Percentiles rank a stretch among this genome's conserved stretches.
Evolutionary conservation across 2,888 invertebrate species (phyloP).

Genomic region (Pilophorus perplexus): DNA sequence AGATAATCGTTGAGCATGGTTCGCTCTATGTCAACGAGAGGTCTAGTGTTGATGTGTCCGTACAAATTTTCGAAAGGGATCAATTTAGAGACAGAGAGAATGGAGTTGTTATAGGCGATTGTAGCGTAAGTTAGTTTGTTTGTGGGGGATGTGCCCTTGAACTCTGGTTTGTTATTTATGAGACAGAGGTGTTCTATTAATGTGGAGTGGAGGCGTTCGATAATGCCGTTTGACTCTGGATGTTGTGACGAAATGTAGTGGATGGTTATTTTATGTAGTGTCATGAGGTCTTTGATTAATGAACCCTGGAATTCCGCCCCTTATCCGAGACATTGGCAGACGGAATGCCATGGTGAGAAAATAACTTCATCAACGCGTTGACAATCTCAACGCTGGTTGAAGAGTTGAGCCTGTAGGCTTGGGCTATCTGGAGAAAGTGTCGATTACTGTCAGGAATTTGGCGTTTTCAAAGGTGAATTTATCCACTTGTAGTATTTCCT

Average conservation of each 20-base stretch:
- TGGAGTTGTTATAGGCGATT: too few species aligned
- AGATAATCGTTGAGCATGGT: neutral
- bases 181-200: conserved; percentile 20
- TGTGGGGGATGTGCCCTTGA: too few species aligned
- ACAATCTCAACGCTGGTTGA: conserved; percentile 14
- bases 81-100: neutral
- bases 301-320: conserved; percentile 32
- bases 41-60: neutral
- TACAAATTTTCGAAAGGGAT: neutral
- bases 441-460: conserved; percentile 42
- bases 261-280: conserved; percentile 1
- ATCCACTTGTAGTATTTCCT: conserved; percentile 46
- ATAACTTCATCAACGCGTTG: conserved; percentile 3
- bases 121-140: neutral
- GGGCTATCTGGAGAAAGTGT: conserved; percentile 45
- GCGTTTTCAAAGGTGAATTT: conserved; percentile 16
- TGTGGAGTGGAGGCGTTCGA: conserved; percentile 31
- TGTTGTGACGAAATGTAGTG: too few species aligned
- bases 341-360: conserved; percentile 35
- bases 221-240: conserved; percentile 8
- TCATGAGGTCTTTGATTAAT: conserved; percentile 25
- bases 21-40: neutral
- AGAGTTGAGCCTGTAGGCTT: conserved; percentile 28
- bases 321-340: conserved; percentile 28
- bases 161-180: conserved; percentile 3